phyloP scores from a whole-genome alignment of 1,140 invertebrate species.

The Drosophila willistoni region DNA sequence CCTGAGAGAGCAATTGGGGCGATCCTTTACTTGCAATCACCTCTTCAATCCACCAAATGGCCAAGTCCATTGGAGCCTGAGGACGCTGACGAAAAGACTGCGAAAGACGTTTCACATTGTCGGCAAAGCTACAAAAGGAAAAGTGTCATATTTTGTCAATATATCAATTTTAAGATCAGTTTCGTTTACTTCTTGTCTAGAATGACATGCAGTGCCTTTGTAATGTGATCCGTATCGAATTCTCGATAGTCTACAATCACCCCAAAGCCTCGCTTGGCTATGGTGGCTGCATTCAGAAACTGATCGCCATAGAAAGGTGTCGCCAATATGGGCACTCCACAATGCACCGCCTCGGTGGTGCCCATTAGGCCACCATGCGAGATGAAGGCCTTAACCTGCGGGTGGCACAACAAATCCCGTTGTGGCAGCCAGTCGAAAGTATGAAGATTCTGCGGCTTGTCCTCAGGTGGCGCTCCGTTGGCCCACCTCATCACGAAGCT shows the following conservation, averaged over 20 bases:
- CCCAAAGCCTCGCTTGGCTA: conserved; percentile 85
- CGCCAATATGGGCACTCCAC: conserved; percentile 89
- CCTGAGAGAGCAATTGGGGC: conserved; percentile 82
- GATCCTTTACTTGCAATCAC: conserved; percentile 84
- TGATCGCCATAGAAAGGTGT: conserved; percentile 89
- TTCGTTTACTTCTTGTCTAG: conserved; percentile 56
- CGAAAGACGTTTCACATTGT: conserved; percentile 83
- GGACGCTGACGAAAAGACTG: conserved; percentile 84
- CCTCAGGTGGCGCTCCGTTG: conserved; percentile 83
- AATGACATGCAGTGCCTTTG: conserved; percentile 83
- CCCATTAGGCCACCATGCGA: conserved; percentile 90
- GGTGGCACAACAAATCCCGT: conserved; percentile 88
- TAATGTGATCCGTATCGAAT: conserved; percentile 85
- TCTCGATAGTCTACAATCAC: conserved; percentile 84
- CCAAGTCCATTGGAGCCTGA: conserved; percentile 83
- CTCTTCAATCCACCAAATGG: conserved; percentile 85
- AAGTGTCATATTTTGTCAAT: not conserved
- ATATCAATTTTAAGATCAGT: not conserved
- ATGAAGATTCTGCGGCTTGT: conserved; percentile 86
- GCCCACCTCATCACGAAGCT: conserved; percentile 89
- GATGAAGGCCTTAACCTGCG: conserved; percentile 87
- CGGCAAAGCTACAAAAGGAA: conserved; percentile 69
- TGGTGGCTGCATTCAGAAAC: conserved; percentile 85
- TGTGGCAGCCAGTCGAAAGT: conserved; percentile 88
- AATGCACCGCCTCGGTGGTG: conserved; percentile 89